These are phyloP conservation scores for Hymenopus coronatus DNA, from an alignment of 2,888 invertebrate species.

Conservation along the genomic window DNA sequence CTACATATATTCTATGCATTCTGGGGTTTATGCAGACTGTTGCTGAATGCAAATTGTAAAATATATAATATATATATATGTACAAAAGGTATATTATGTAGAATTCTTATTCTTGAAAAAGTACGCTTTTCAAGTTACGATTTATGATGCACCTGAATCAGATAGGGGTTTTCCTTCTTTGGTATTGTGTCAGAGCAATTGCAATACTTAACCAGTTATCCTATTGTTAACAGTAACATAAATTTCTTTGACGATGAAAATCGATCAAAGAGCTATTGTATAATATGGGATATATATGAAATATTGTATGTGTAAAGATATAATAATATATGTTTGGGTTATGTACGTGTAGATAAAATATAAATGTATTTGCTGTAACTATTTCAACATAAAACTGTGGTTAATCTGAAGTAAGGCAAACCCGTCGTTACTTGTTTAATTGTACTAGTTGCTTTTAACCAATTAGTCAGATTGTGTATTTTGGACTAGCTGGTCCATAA, in stretches of 20 bases:
- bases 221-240: slow-evolving; percentile 29
- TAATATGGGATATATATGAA: slow-evolving; percentile 18
- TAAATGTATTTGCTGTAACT: slow-evolving; percentile 28
- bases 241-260: slow-evolving; percentile 13
- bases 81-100: slow-evolving; percentile 19
- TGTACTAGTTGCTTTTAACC: slow-evolving; percentile 28
- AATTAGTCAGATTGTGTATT: slow-evolving; percentile 11
- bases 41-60: slow-evolving; percentile 9
- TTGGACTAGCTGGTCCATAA: slow-evolving; percentile 24
- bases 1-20: slow-evolving; percentile 5
- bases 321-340: slow-evolving; percentile 25
- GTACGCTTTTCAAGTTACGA: slow-evolving; percentile 9
- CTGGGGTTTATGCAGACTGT: slow-evolving; percentile 1
- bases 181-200: slow-evolving; percentile 22
- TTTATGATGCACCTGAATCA: slow-evolving; percentile 17
- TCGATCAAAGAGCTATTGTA: slow-evolving; percentile 23
- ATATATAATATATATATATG: slow-evolving; percentile 8
- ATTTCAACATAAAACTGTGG: slow-evolving; percentile 31
- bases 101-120: slow-evolving; percentile 17
- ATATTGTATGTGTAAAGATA: slow-evolving; percentile 25
- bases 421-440: slow-evolving; percentile 29
- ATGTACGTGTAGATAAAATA: slow-evolving; percentile 30
- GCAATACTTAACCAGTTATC: slow-evolving; percentile 20
- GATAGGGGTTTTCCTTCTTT: slow-evolving; percentile 27
- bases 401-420: slow-evolving; percentile 32